Conservation (phyloP, 2,797 vertebrate species). For the Meda fulgida region DNA sequence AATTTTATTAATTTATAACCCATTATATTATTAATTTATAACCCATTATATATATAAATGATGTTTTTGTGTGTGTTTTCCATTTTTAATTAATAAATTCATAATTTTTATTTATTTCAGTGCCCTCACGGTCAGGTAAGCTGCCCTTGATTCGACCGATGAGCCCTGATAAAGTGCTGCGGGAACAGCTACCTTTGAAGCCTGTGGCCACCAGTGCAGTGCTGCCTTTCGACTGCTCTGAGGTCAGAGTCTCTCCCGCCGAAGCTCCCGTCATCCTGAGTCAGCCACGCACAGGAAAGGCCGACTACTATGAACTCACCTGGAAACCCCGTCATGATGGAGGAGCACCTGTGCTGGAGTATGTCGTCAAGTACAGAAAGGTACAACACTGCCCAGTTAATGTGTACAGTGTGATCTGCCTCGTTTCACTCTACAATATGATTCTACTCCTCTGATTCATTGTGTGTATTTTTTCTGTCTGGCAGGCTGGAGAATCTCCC, state of each 20-base stretch:
- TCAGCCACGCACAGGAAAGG: slow-evolving; percentile 91
- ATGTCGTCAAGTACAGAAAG: slow-evolving; percentile 94
- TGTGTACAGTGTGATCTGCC: neutral
- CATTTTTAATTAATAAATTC: neutral
- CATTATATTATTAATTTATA: too few species aligned
- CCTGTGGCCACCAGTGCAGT: slow-evolving; percentile 68
- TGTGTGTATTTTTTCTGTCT: neutral
- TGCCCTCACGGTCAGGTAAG: slow-evolving; percentile 67
- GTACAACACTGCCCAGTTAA: slow-evolving; percentile 68
- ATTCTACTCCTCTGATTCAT: neutral
- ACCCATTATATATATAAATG: too few species aligned
- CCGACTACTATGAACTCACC: slow-evolving; percentile 92
- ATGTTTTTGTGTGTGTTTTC: neutral
- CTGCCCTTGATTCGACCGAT: slow-evolving; percentile 74
- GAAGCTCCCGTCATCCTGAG: slow-evolving; percentile 96
- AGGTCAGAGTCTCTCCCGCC: slow-evolving; percentile 77
- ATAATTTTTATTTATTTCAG: slow-evolving; percentile 30
- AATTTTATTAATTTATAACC: too few species aligned
- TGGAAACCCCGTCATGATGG: slow-evolving; percentile 91
- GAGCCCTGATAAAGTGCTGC: slow-evolving; percentile 79
- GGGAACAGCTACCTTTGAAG: slow-evolving; percentile 74
- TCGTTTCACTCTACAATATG: neutral
- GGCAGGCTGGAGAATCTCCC: slow-evolving; percentile 84
- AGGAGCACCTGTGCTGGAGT: slow-evolving; percentile 85
- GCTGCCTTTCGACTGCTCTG: slow-evolving; percentile 78